Evolutionary conservation across 2,797 vertebrate species (phyloP).

Genomic region (Scomberomorus guttatus): DNA sequence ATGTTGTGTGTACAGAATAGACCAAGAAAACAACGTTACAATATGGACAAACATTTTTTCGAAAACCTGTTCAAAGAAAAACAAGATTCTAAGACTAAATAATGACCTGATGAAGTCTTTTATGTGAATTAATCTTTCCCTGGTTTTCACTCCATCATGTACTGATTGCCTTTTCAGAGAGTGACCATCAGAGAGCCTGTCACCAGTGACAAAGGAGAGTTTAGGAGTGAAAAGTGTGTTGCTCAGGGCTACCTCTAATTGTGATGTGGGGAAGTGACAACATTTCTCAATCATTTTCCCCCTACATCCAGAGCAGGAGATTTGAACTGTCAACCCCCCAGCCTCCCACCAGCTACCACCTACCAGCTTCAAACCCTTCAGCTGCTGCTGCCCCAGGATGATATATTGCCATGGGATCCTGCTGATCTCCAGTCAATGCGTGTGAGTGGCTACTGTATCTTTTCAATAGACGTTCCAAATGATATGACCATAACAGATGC

Average conservation of each 20-base stretch:
- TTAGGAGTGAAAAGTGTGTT: not conserved
- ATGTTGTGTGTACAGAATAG: not conserved
- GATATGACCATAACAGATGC: conserved; percentile 82
- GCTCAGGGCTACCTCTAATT: conserved; percentile 14
- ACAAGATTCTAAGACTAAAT: not conserved
- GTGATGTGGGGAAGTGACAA: conserved; percentile 37
- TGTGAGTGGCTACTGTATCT: conserved; percentile 74
- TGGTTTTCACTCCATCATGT: conserved; percentile 1
- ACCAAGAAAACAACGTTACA: not conserved
- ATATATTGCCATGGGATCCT: conserved; percentile 64
- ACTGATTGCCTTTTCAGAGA: conserved; percentile 45
- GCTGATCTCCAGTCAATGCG: conserved; percentile 64
- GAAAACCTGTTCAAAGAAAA: not conserved
- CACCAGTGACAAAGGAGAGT: conserved; percentile 17
- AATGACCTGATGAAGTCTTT: not conserved
- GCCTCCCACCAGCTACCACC: conserved; percentile 42
- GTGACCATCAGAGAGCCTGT: conserved; percentile 12
- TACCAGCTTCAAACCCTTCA: conserved; percentile 55
- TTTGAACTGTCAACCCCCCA: conserved; percentile 8
- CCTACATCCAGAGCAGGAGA: conserved; percentile 23
- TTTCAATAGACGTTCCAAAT: conserved; percentile 66
- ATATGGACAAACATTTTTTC: not conserved
- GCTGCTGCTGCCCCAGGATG: conserved; percentile 50
- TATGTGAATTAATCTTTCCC: conserved; percentile 1
- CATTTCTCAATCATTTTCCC: conserved; percentile 40